phyloP scores from a whole-genome alignment of 2,797 vertebrate genomes.

The Protonibea diacanthus region DNA sequence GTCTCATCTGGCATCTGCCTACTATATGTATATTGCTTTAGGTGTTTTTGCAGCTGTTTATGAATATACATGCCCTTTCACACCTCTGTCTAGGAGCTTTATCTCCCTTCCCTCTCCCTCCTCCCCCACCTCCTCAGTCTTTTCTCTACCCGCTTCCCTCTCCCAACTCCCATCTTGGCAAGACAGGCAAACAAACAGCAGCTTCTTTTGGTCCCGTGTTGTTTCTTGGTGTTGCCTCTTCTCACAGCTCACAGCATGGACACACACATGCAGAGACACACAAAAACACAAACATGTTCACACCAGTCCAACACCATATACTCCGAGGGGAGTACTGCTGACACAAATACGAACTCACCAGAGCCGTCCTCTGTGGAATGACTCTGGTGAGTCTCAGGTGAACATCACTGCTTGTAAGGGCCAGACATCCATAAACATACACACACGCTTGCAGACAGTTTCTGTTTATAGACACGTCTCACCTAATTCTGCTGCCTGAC shows the following conservation, averaged over 20 bases:
- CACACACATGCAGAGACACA: constrained; percentile 46
- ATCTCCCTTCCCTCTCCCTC: neutral
- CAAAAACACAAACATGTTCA: constrained; percentile 68
- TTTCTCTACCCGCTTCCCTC: constrained; percentile 59
- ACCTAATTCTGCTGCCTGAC: constrained; percentile 58
- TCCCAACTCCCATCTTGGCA: constrained; percentile 65
- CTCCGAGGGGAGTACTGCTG: constrained; percentile 70
- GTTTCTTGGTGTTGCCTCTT: constrained; percentile 71
- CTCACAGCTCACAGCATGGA: constrained; percentile 68
- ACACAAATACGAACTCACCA: constrained; percentile 78
- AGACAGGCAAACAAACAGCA: constrained; percentile 83
- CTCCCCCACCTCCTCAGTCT: constrained; percentile 28
- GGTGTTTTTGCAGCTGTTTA: constrained; percentile 79
- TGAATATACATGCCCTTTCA: constrained; percentile 78
- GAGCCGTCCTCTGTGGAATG: constrained; percentile 68
- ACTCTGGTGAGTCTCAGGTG: constrained; percentile 75
- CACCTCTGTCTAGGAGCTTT: constrained; percentile 66
- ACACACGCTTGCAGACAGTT: constrained; percentile 23
- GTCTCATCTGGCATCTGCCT: constrained; percentile 72
- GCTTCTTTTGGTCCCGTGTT: constrained; percentile 79
- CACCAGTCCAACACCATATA: constrained; percentile 68
- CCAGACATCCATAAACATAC: constrained; percentile 42
- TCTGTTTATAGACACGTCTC: constrained; percentile 60
- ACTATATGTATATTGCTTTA: constrained; percentile 66
- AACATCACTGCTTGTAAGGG: constrained; percentile 57